These are phyloP conservation scores for Aphis gossypii DNA, from an alignment of 1,140 invertebrate species.

Conservation along the genomic window DNA sequence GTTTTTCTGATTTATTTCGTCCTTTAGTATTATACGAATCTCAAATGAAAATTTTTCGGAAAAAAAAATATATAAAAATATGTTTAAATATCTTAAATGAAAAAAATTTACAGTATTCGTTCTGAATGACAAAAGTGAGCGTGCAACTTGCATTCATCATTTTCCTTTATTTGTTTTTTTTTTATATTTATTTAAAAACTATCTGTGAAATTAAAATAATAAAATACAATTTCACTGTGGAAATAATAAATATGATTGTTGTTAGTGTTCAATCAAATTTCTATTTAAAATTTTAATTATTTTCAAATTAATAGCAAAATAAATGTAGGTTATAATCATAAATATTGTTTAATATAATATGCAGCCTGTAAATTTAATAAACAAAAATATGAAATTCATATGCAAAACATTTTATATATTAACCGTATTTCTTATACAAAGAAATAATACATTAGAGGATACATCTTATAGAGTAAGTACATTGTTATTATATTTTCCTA, in stretches of 20 bases:
- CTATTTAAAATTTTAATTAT: background rate
- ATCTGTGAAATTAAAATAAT: background rate
- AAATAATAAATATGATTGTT: background rate
- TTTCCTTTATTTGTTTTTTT: background rate
- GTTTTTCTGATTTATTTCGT: conserved; percentile 3
- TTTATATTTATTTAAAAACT: background rate
- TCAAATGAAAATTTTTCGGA: background rate
- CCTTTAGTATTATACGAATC: background rate
- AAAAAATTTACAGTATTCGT: background rate
- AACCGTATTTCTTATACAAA: background rate
- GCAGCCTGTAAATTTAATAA: background rate
- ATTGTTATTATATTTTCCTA: background rate
- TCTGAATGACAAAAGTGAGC: background rate
- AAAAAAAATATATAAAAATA: background rate
- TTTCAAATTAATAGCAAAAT: background rate
- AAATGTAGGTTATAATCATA: background rate
- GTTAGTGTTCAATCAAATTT: background rate
- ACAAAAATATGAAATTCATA: background rate
- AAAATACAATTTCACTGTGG: background rate
- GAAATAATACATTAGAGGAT: background rate
- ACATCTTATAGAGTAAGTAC: background rate
- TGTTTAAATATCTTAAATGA: background rate
- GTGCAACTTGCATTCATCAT: background rate
- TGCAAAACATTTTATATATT: background rate
- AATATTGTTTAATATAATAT: background rate